Evolutionary conservation across 2,888 invertebrate genomes (phyloP), one percentile per base, ranked within the genome.

Genomic region (Malachius bipustulatus): DNA sequence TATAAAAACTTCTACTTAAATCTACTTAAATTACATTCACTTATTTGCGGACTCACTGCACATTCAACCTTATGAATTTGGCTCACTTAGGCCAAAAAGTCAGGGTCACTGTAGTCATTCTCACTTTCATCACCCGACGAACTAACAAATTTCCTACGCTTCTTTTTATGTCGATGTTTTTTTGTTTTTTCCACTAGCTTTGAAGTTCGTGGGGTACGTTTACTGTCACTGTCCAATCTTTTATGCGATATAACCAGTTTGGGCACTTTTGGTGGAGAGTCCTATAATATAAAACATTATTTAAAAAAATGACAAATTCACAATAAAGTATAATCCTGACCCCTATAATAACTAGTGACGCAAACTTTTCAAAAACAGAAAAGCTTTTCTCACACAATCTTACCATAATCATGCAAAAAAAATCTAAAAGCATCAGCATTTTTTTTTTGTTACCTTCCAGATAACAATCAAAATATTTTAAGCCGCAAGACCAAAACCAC

Each of bases 101-200:
- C 64, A 39, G 64, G 64, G 56, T 77, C 77, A 65, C 77, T 77
- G 57, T 62, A 71, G 58, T 77, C 73, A 53, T 74, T 75, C 47
- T 71, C 77, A 60, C 71, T 73, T 43, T 77, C 77, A 41, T 73
- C 73, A 42, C 70, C 71, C 6, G 71, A 63, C 36, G 63, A 70
- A 46, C 69, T 67, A 35, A 64, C 57, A 34, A 68, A 57, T 53
- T 66, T 67, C 61, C 69, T 67, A 43, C 70, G 65, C 55, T 71
- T 73, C 54, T 67, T 69, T 60, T 66, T 66, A 48, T 65, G 63
- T 47, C 62, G 59, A 45, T 64, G 63, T 52, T 64, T 65, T 56
- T 60, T 63, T 47, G 59, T 55, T 51, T 64, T 63, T 42, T 66
- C 65, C 32, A 61, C 50, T 30, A 57, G 49, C 46, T 57, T 59